Conservation (phyloP, 2,797 vertebrate species). For the Bucorvus abyssinicus region DNA sequence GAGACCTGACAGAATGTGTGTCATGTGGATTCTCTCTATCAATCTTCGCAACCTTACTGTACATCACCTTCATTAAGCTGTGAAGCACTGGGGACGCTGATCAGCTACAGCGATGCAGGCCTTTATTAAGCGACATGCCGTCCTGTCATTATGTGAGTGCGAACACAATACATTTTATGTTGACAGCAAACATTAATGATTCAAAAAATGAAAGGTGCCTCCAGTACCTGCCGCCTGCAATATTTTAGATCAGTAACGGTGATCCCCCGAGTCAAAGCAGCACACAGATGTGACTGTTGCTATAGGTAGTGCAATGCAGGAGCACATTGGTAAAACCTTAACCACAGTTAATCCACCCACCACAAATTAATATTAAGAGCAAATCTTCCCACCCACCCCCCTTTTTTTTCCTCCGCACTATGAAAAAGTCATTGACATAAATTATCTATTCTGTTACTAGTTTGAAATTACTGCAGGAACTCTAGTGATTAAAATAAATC, state of each 20-base stretch:
- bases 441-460: conserved; percentile 36
- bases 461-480: conserved; percentile 70
- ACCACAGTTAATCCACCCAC: conserved; percentile 44
- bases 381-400: neutral
- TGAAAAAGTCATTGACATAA: conserved; percentile 42
- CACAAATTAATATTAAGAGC: conserved; percentile 38
- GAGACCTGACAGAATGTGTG: conserved; percentile 44
- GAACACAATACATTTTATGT: conserved; percentile 58
- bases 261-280: conserved; percentile 51
- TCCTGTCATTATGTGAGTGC: conserved; percentile 58
- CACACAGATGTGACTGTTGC: neutral
- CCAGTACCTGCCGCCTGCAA: conserved; percentile 32
- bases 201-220: conserved; percentile 70
- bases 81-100: conserved; percentile 64
- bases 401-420: neutral
- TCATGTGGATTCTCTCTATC: conserved; percentile 64
- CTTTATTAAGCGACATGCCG: conserved; percentile 69
- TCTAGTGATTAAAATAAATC: conserved; percentile 69
- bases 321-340: conserved; percentile 39
- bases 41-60: conserved; percentile 66
- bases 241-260: conserved; percentile 51
- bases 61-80: conserved; percentile 77
- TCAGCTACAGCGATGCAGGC: conserved; percentile 64
- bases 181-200: conserved; percentile 71
- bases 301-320: conserved; percentile 21